Evolutionary conservation across 2,797 vertebrate species (phyloP).

Genomic region (Sebastes kiyomatsui): DNA sequence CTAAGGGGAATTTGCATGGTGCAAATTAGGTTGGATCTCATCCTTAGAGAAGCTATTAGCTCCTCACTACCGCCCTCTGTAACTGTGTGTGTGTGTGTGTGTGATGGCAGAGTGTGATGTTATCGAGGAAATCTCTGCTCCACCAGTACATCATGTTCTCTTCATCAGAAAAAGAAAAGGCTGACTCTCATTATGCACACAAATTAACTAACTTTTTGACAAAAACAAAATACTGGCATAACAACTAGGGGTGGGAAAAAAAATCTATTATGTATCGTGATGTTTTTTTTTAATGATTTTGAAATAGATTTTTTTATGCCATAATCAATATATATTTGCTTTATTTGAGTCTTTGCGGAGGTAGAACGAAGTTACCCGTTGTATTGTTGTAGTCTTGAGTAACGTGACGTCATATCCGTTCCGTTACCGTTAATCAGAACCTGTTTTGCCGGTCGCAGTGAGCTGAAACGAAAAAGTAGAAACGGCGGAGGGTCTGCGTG

Average conservation of each 20-base stretch:
- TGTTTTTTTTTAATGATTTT: no score
- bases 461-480: no score
- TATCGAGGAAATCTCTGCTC: conserved; percentile 51
- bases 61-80: conserved; percentile 25
- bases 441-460: no score
- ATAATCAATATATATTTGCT: no score
- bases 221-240: conserved; percentile 1
- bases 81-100: background rate
- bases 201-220: background rate
- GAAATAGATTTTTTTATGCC: no score
- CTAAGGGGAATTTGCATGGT: conserved; percentile 47
- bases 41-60: conserved; percentile 67
- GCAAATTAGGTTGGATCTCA: conserved; percentile 69
- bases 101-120: conserved; percentile 3
- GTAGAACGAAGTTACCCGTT: no score
- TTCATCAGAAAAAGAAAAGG: conserved; percentile 17
- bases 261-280: no score
- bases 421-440: no score
- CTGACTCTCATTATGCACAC: conserved; percentile 2
- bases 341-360: no score
- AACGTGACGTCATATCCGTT: no score
- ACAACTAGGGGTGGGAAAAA: fast-evolving
- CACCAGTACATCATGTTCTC: conserved; percentile 44
- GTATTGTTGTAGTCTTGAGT: no score
- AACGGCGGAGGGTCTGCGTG: no score